A percentile compares a stretch with the other conserved stretches of the same genome.
phyloP scores from a whole-genome alignment of 2,797 vertebrate species.

The Anguilla pacifica region DNA sequence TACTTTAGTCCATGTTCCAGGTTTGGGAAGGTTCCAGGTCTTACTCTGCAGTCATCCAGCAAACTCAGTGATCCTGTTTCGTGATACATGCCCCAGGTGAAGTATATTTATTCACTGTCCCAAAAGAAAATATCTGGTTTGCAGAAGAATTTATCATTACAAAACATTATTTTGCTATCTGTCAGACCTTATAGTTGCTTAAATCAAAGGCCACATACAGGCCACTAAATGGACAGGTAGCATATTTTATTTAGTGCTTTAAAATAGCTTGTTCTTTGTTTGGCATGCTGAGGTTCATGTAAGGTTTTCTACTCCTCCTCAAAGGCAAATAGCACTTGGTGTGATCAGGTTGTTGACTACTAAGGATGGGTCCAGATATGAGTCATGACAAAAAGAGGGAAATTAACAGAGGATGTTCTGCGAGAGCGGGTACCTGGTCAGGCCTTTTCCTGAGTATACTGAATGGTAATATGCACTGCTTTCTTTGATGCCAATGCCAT shows the following conservation, averaged over 20 bases:
- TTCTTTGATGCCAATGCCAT: constrained; percentile 97
- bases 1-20: too few relatives aligned
- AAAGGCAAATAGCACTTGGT: constrained; percentile 64
- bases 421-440: constrained; percentile 84
- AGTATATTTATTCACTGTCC: not conserved
- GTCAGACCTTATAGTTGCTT: not conserved
- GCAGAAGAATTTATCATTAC: not conserved
- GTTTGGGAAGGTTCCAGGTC: too few relatives aligned
- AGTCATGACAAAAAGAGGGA: constrained; percentile 22
- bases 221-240: constrained; percentile 40
- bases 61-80: too few relatives aligned
- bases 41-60: too few relatives aligned
- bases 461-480: constrained; percentile 98
- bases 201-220: not conserved
- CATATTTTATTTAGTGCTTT: constrained; percentile 44
- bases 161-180: not conserved
- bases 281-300: constrained; percentile 58
- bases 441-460: constrained; percentile 96
- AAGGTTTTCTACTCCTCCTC: constrained; percentile 57
- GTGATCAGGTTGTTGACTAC: constrained; percentile 58
- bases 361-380: constrained; percentile 37
- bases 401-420: constrained; percentile 11
- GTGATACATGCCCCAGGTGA: not conserved
- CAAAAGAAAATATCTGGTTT: not conserved
- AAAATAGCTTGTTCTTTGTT: constrained; percentile 54